These are phyloP conservation scores for Leucania comma DNA, from an alignment of 2,888 invertebrate species.

Conservation along the genomic window DNA sequence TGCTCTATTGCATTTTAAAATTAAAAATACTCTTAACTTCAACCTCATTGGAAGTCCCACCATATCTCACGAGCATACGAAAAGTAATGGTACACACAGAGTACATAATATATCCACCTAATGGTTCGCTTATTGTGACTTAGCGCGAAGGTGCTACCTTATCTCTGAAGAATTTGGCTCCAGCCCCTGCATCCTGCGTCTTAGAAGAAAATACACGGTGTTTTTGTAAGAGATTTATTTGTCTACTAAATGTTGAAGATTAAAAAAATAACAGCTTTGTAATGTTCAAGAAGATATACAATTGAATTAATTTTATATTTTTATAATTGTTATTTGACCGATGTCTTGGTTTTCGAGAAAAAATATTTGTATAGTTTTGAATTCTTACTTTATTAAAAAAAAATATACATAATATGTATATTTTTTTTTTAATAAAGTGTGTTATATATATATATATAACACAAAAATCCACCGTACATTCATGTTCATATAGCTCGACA, in stretches of 20 bases:
- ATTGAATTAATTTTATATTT: not conserved
- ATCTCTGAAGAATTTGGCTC: slow-evolving; percentile 57
- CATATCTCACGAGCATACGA: not conserved
- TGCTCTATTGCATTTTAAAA: not conserved
- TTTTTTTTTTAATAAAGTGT: no score
- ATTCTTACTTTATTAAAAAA: no score
- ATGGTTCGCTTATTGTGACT: slow-evolving; percentile 49
- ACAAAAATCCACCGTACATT: no score
- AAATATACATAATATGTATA: no score
- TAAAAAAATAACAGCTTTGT: not conserved
- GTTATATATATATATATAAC: no score
- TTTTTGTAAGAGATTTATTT: slow-evolving; percentile 36
- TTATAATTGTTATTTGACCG: no score
- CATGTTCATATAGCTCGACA: no score
- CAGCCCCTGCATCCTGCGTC: slow-evolving; percentile 12
- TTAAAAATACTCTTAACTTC: not conserved
- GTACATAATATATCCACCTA: slow-evolving; percentile 16
- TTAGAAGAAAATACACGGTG: slow-evolving; percentile 20
- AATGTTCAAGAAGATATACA: not conserved
- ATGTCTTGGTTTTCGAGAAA: no score
- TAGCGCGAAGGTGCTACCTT: slow-evolving; percentile 54
- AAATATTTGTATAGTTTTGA: no score
- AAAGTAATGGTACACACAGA: not conserved
- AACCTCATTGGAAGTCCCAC: not conserved
- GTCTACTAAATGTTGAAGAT: slow-evolving; percentile 6